Conservation (phyloP, 1,140 invertebrate species). For the Phymastichus coffea region DNA sequence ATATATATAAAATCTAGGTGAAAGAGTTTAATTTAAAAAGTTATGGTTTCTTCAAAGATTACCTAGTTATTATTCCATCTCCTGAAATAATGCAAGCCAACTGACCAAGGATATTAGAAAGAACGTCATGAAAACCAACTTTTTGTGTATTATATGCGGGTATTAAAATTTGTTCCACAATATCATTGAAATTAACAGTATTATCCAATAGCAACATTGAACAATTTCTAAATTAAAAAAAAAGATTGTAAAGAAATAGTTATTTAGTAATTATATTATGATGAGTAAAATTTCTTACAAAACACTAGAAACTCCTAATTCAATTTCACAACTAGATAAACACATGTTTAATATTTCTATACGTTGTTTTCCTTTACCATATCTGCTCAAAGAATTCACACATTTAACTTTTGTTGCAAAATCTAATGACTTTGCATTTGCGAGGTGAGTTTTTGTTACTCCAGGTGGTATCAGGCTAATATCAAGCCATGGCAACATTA, state of each 20-base stretch:
- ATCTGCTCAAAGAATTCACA: conserved; percentile 37
- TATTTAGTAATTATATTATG: background rate
- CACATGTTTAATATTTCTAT: conserved; percentile 39
- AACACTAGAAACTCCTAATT: conserved; percentile 38
- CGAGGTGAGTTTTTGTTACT: conserved; percentile 31
- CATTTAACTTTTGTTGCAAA: conserved; percentile 40
- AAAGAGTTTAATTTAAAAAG: background rate
- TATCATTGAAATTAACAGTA: conserved; percentile 36
- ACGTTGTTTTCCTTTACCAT: conserved; percentile 34
- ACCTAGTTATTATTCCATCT: conserved; percentile 40
- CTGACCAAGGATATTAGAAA: conserved; percentile 41
- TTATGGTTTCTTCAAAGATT: too few relatives aligned
- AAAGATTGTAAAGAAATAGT: background rate
- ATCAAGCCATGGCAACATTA: conserved; percentile 37
- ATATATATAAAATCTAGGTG: conserved; percentile 14
- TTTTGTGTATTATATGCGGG: conserved; percentile 38
- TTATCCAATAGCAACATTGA: conserved; percentile 34
- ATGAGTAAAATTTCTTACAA: conserved; percentile 37
- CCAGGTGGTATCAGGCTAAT: conserved; percentile 24
- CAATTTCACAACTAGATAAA: conserved; percentile 29
- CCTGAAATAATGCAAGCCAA: conserved; percentile 44
- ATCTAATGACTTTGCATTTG: conserved; percentile 36
- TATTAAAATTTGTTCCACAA: conserved; percentile 41
- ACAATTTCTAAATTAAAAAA: conserved; percentile 36
- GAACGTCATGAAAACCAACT: conserved; percentile 35